These are phyloP conservation scores for Osmerus eperlanus DNA, from an alignment of 2,113 vertebrate species.

Conservation along the genomic window DNA sequence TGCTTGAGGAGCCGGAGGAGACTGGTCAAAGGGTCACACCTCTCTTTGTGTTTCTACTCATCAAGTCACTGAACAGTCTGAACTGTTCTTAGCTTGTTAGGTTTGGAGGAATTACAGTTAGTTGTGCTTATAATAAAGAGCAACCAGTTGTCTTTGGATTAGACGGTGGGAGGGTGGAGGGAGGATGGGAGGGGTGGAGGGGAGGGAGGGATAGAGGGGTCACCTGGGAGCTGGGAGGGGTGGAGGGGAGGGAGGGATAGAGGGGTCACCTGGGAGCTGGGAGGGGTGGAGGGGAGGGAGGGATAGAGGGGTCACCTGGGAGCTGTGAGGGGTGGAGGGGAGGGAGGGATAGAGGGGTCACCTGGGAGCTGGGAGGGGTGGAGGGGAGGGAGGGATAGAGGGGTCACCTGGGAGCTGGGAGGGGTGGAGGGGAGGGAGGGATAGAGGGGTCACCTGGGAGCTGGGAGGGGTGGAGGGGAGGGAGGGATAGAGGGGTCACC, in stretches of 20 bases:
- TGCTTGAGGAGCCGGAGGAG: slow-evolving; percentile 12
- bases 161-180: neutral
- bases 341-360: slow-evolving; percentile 16
- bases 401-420: slow-evolving; percentile 21
- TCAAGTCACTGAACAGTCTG: neutral
- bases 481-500: slow-evolving; percentile 12
- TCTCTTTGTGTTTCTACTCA: neutral
- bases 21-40: too few relatives aligned
- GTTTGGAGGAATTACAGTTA: neutral
- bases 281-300: neutral
- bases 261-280: slow-evolving; percentile 24
- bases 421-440: neutral
- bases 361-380: neutral
- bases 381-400: neutral
- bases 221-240: slow-evolving; percentile 38
- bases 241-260: neutral
- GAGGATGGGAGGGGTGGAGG: neutral
- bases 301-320: slow-evolving; percentile 17
- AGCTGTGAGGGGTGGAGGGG: neutral
- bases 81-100: neutral
- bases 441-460: slow-evolving; percentile 20
- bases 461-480: neutral
- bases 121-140: too few relatives aligned
- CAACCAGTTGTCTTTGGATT: too few relatives aligned
- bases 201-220: slow-evolving; percentile 13